Evolutionary conservation across 2,888 invertebrate genomes (phyloP).

Genomic region (Anticlea derivata): DNA sequence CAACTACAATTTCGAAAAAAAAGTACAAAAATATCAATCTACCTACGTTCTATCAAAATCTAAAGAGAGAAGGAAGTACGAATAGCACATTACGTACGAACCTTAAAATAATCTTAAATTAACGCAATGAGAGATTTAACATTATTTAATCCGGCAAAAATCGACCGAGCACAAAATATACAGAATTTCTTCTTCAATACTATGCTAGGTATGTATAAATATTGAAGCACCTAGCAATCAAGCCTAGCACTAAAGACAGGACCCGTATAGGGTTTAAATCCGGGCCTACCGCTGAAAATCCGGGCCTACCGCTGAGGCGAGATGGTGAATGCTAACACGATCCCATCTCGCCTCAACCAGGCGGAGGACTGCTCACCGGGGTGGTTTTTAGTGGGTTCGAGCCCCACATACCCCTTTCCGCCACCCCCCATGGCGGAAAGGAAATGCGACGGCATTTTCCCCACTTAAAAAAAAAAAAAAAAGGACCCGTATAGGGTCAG

Average conservation of each 20-base stretch:
- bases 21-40: constrained; percentile 59
- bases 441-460: too few relatives aligned
- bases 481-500: too few relatives aligned
- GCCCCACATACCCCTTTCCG: too few relatives aligned
- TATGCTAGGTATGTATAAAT: constrained; percentile 1
- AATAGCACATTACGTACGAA: constrained; percentile 9
- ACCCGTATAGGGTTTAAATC: too few relatives aligned
- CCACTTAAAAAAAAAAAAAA: too few relatives aligned
- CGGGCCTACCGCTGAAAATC: too few relatives aligned
- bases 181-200: not conserved
- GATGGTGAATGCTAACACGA: too few relatives aligned
- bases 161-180: not conserved
- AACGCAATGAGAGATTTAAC: constrained; percentile 13
- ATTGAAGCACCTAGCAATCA: constrained; percentile 8
- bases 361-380: too few relatives aligned
- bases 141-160: constrained; percentile 1
- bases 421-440: too few relatives aligned
- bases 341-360: too few relatives aligned
- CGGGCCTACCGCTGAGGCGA: too few relatives aligned
- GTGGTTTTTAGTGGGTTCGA: too few relatives aligned
- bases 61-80: constrained; percentile 1
- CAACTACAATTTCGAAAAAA: constrained; percentile 49
- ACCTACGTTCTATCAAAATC: constrained; percentile 24
- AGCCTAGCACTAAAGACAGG: not conserved
- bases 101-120: constrained; percentile 1